A percentile compares a stretch with the other conserved stretches of the same genome.
These are phyloP conservation scores for Megathymus violae DNA, from an alignment of 1,140 invertebrate species.

Conservation along the genomic window DNA sequence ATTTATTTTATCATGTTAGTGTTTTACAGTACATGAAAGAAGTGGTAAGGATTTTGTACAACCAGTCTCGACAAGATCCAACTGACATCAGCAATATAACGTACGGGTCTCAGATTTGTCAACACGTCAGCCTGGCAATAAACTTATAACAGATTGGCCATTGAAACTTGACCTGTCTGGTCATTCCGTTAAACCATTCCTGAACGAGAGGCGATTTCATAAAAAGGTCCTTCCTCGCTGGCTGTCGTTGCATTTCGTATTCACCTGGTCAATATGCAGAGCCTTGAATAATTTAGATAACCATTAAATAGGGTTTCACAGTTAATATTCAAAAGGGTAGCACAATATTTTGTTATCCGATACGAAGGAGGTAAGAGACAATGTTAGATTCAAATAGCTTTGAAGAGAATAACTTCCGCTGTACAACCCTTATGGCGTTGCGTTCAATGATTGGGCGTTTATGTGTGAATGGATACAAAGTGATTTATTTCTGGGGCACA, in stretches of 20 bases:
- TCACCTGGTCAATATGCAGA: conserved; percentile 30
- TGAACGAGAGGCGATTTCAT: background rate
- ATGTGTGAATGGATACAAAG: conserved; percentile 27
- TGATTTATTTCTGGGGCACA: conserved; percentile 16
- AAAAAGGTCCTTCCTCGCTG: conserved; percentile 11
- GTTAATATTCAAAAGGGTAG: conserved; percentile 38
- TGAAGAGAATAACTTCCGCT: conserved; percentile 20
- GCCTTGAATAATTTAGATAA: conserved; percentile 32
- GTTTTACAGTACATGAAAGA: too few relatives aligned
- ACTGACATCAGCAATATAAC: conserved; percentile 5
- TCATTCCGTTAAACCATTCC: background rate
- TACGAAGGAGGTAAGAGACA: conserved; percentile 39
- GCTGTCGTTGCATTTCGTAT: conserved; percentile 17
- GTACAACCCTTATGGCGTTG: conserved; percentile 14
- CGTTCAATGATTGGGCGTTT: conserved; percentile 21
- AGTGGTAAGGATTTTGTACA: background rate
- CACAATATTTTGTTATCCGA: conserved; percentile 37
- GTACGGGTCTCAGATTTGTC: conserved; percentile 16
- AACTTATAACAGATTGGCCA: conserved; percentile 32
- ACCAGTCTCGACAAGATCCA: too few relatives aligned
- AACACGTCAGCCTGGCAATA: conserved; percentile 23
- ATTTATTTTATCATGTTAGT: too few relatives aligned
- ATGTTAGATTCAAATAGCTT: conserved; percentile 33
- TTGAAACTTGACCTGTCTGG: conserved; percentile 11
- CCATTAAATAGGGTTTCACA: conserved; percentile 32